Evolutionary conservation across 2,888 invertebrate species (phyloP), one percentile per base, ranked within the genome.

Genomic region (Lasioglossum figueresi): DNA sequence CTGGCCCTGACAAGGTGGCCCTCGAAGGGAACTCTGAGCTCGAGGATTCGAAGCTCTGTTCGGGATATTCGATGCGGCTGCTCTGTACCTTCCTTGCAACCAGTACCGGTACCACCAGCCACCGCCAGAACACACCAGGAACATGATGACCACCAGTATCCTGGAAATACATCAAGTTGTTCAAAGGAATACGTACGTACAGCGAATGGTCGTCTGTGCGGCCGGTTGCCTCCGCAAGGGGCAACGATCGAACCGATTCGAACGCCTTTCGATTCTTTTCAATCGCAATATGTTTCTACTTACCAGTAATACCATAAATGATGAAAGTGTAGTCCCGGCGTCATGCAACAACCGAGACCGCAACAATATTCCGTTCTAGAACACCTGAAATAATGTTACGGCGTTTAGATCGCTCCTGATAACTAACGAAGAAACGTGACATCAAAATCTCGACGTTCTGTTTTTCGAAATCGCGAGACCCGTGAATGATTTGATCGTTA

Each of bases 261-360:
- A 52, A 52, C 8, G 23, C 8, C 12, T 6, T 4, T 5, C 3
- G 2, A 14, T 8, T n/a, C 5, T 59, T 59, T 10, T 45, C 31
- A 10, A 70, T 37, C 23, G 27, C 5, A 43, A 14, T 4, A 48
- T 48, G 59, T 23, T 45, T 34, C 92, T 40, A 92, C 95, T 89
- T 91, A 96, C 96, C 96, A 96, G 91, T 96, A 96, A 92, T 96
- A 96, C 96, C 96, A 96, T 74, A 96, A 93, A 91, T 96, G 96
- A 92, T 96, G 96, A 90, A 96, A 96, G 89, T 95, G 95, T 89
- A 96, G 95, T 76, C 95, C 95, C 76, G 96, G 95, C 71, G 96
- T 95, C 76, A 96, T 95, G 90, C 96, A 96, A 90, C 96, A 96
- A 86, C 95, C 95, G 87, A 95, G 95, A 83, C 95, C 95, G 91